These are phyloP conservation scores for Tyto alba DNA, from an alignment of 2,113 vertebrate species.

Conservation along the genomic window DNA sequence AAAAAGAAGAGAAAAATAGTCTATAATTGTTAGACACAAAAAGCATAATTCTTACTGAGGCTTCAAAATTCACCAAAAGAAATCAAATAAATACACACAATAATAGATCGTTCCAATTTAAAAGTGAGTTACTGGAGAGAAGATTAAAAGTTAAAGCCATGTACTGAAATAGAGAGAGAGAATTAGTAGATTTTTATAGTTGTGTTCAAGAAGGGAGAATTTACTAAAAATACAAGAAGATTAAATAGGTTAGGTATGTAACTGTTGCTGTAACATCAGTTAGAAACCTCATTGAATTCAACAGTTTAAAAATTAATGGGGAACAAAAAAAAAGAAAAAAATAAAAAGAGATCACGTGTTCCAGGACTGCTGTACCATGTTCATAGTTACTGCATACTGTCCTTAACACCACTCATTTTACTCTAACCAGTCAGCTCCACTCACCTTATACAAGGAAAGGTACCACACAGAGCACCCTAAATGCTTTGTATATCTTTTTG, in stretches of 20 bases:
- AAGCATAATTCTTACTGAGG: not conserved
- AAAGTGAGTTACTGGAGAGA: not conserved
- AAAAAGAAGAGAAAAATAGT: not conserved
- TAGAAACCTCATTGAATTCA: not conserved
- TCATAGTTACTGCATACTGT: not conserved
- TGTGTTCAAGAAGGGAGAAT: not conserved
- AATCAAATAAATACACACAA: not conserved
- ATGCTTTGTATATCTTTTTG: not conserved
- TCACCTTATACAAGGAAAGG: too few relatives aligned
- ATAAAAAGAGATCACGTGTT: accelerated
- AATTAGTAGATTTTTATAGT: not conserved
- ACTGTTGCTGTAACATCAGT: not conserved
- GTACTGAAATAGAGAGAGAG: not conserved
- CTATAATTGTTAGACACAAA: not conserved
- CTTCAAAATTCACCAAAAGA: not conserved
- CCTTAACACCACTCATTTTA: not conserved
- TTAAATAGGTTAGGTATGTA: not conserved
- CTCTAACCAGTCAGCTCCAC: not conserved
- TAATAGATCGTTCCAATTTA: not conserved
- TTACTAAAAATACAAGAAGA: not conserved
- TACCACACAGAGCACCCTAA: not conserved
- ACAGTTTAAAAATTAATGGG: not conserved
- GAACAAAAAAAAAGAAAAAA: not conserved
- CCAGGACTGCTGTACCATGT: not conserved
- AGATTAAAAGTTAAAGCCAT: not conserved